These are phyloP conservation scores for Lagodon rhomboides DNA, from an alignment of 2,797 vertebrate genomes.

Conservation along the genomic window DNA sequence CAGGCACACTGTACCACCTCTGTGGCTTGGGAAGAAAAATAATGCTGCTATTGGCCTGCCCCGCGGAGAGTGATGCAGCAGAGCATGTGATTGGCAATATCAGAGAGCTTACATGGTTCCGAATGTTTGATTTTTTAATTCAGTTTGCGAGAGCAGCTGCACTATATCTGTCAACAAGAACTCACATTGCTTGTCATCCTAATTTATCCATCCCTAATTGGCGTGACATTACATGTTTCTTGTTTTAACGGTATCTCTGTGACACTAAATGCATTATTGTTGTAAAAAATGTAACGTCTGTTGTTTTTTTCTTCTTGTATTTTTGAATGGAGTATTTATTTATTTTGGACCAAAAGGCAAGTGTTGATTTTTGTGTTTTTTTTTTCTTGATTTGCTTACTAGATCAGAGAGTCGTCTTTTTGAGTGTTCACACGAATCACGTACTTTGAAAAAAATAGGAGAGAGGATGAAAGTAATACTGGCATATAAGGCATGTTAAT, in stretches of 20 bases:
- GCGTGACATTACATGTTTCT: constrained; percentile 48
- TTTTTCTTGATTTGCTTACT: constrained; percentile 41
- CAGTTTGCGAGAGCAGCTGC: constrained; percentile 51
- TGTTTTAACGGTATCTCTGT: constrained; percentile 58
- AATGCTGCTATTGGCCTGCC: constrained; percentile 59
- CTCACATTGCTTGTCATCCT: constrained; percentile 42
- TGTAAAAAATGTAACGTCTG: constrained; percentile 64
- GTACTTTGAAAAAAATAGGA: constrained; percentile 49
- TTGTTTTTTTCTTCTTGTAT: constrained; percentile 41
- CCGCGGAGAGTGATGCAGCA: constrained; percentile 55
- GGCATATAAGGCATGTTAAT: constrained; percentile 83
- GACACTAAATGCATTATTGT: constrained; percentile 57
- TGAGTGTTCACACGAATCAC: constrained; percentile 51
- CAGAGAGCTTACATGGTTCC: constrained; percentile 56
- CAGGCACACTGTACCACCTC: constrained; percentile 56
- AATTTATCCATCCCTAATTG: constrained; percentile 52
- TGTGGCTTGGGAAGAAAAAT: constrained; percentile 39
- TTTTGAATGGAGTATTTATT: constrained; percentile 59
- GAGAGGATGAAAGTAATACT: constrained; percentile 65
- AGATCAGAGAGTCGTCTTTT: constrained; percentile 40
- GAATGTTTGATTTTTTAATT: constrained; percentile 56
- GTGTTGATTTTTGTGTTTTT: constrained; percentile 48
- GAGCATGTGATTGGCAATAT: constrained; percentile 69
- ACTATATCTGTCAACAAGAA: constrained; percentile 32
- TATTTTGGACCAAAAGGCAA: constrained; percentile 54